Percentiles rank a stretch among this genome's conserved stretches.
phyloP scores from a whole-genome alignment of 2,113 vertebrate species.

The Camelus dromedarius region DNA sequence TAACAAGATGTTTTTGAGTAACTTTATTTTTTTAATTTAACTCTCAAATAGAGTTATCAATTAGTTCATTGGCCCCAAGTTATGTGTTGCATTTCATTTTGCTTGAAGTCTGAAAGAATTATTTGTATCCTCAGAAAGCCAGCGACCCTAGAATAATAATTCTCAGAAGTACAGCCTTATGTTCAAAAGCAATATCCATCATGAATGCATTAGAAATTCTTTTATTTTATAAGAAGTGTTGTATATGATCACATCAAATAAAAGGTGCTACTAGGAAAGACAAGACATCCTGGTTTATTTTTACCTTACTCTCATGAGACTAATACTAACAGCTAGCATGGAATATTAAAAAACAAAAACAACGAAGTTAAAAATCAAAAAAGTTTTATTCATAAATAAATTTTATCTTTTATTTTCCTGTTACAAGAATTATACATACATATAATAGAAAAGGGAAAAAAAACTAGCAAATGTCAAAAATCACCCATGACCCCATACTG shows the following conservation, averaged over 20 bases:
- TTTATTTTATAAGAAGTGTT: not conserved
- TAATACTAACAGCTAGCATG: not conserved
- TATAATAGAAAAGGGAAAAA: not conserved
- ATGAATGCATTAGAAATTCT: constrained; percentile 12
- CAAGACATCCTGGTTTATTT: not conserved
- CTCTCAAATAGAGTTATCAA: not conserved
- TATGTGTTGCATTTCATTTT: not conserved
- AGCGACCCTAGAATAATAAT: not conserved
- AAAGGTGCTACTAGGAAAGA: not conserved
- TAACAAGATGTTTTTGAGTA: not conserved
- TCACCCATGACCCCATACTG: not conserved
- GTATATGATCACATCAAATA: not conserved
- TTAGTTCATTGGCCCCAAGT: not conserved
- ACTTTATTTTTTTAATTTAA: not conserved
- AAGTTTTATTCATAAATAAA: not conserved
- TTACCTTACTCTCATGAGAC: not conserved
- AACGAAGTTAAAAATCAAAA: not conserved
- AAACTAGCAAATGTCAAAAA: not conserved
- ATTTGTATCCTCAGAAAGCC: not conserved
- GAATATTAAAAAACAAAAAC: not conserved
- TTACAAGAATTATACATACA: not conserved
- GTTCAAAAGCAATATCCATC: not conserved
- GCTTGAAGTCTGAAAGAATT: not conserved
- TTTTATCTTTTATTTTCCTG: not conserved
- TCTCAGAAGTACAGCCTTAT: not conserved